Conservation (phyloP, 2,797 vertebrate species). For the Arrhamphus sclerolepis region DNA sequence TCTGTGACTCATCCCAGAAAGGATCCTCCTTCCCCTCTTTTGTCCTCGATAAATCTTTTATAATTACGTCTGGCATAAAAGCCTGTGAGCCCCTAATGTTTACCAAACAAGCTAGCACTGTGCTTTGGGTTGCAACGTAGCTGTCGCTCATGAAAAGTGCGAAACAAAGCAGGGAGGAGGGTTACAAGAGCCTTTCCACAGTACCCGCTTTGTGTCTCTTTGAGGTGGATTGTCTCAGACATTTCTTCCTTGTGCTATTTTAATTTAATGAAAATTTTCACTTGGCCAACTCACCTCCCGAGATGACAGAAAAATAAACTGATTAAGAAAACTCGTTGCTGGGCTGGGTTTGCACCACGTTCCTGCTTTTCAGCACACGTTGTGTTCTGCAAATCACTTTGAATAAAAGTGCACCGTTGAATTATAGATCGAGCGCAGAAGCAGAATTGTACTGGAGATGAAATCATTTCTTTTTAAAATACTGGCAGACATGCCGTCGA, state of each 20-base stretch:
- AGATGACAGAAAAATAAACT: constrained; percentile 31
- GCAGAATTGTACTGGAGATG: constrained; percentile 51
- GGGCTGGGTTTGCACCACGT: constrained; percentile 38
- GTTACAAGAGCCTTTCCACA: too few species aligned
- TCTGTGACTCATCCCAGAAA: too few species aligned
- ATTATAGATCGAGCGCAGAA: constrained; percentile 63
- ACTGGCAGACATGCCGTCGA: constrained; percentile 39
- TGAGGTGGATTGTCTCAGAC: background rate
- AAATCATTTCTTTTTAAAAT: constrained; percentile 59
- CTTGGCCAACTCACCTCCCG: constrained; percentile 17
- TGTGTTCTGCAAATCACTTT: constrained; percentile 56
- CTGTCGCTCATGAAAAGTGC: too few species aligned
- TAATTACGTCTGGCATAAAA: constrained; percentile 22
- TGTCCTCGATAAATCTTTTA: constrained; percentile 2
- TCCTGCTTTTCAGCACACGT: constrained; percentile 34
- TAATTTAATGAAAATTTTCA: constrained; percentile 25
- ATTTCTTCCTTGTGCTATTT: constrained; percentile 22
- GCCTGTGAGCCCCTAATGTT: constrained; percentile 38
- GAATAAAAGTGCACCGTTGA: constrained; percentile 51
- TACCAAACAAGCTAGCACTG: constrained; percentile 19
- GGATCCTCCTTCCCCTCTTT: constrained; percentile 25
- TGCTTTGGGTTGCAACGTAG: too few species aligned
- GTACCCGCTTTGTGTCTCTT: background rate
- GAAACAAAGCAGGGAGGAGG: too few species aligned
- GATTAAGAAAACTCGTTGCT: constrained; percentile 33